A percentile compares a stretch with the other conserved stretches of the same genome.
These are phyloP conservation scores for Oppia nitens DNA, from an alignment of 1,140 invertebrate species.

Conservation along the genomic window DNA sequence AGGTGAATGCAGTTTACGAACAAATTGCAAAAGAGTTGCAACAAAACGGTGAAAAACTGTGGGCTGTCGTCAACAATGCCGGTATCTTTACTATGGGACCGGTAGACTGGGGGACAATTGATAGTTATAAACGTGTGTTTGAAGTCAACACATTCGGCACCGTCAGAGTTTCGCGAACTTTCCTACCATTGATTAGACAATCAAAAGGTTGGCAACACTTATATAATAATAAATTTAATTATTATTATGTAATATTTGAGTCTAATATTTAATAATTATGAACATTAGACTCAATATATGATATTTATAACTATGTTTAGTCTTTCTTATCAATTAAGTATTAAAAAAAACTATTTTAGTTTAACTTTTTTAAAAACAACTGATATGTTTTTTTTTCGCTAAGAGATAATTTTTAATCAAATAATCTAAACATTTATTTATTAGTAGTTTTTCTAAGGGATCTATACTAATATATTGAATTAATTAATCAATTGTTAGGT, in stretches of 20 bases:
- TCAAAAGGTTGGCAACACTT: slow-evolving; percentile 18
- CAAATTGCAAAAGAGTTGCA: neutral
- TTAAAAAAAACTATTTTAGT: no score
- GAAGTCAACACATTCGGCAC: slow-evolving; percentile 19
- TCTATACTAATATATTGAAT: no score
- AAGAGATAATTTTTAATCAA: no score
- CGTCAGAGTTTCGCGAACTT: slow-evolving; percentile 13
- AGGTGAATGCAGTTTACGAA: slow-evolving; percentile 29
- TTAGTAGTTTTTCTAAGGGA: no score
- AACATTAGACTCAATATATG: neutral
- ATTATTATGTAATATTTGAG: no score
- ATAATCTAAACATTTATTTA: no score
- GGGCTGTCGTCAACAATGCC: slow-evolving; percentile 29
- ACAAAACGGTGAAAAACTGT: slow-evolving; percentile 19
- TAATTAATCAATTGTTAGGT: neutral
- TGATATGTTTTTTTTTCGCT: no score
- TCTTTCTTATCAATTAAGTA: no score
- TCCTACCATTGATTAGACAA: slow-evolving; percentile 16
- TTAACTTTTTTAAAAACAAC: no score
- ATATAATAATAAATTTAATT: no score
- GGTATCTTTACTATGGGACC: slow-evolving; percentile 30
- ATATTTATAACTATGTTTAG: neutral
- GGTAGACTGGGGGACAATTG: slow-evolving; percentile 23
- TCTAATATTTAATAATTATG: no score
- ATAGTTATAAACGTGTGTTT: slow-evolving; percentile 13